These are phyloP conservation scores for Psilanteris sp. DNA, from an alignment of 1,140 invertebrate genomes.

Conservation along the genomic window DNA sequence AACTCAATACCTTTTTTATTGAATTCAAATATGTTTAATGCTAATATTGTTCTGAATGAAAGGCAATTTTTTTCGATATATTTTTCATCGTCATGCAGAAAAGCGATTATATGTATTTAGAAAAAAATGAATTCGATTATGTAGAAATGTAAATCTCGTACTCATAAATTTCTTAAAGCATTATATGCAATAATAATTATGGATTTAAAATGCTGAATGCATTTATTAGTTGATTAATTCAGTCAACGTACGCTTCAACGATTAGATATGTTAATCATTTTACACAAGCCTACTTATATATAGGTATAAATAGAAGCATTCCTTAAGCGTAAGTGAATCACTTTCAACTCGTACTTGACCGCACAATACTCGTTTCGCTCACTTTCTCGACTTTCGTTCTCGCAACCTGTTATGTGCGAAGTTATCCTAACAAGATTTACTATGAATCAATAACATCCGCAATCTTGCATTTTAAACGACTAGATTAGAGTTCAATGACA, in stretches of 20 bases:
- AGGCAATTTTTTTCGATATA: too few species aligned
- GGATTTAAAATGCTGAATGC: not conserved
- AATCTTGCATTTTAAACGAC: conserved; percentile 22
- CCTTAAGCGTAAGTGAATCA: conserved; percentile 26
- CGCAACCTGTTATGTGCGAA: conserved; percentile 35
- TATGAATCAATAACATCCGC: conserved; percentile 24
- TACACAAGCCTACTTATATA: conserved; percentile 11
- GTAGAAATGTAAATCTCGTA: too few species aligned
- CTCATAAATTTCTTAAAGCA: too few species aligned
- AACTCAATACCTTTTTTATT: too few species aligned
- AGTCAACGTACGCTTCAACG: not conserved
- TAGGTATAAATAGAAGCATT: conserved; percentile 36
- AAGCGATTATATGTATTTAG: too few species aligned
- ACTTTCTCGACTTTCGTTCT: conserved; percentile 72
- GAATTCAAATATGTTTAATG: too few species aligned
- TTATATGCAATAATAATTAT: not conserved
- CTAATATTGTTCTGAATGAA: too few species aligned
- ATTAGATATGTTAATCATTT: conserved; percentile 47
- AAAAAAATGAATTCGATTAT: too few species aligned
- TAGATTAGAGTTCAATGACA: conserved; percentile 21
- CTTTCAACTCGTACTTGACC: conserved; percentile 60
- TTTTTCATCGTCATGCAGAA: too few species aligned
- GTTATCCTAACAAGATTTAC: conserved; percentile 49
- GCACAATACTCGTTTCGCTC: conserved; percentile 39
- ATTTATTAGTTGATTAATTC: too few species aligned